A percentile compares a stretch with the other conserved stretches of the same genome.
Conservation (phyloP, 2,888 invertebrate genomes). For the Plagodis dolabraria region DNA sequence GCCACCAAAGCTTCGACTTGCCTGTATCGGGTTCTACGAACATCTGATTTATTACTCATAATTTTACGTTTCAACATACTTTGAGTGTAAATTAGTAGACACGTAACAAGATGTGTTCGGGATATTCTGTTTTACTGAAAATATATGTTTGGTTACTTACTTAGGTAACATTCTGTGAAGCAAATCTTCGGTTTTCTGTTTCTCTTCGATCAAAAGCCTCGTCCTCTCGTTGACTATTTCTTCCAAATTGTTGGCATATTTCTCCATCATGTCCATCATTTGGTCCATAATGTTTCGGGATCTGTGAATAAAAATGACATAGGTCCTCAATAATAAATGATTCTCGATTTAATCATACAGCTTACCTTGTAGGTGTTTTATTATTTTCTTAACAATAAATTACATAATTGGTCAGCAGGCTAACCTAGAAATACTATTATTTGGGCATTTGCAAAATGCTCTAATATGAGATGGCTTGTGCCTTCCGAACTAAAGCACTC, state of each 20-base stretch:
- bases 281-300: constrained; percentile 97
- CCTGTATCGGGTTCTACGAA: constrained; percentile 29
- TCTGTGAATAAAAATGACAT: constrained; percentile 66
- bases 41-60: not conserved
- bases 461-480: no score
- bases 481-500: no score
- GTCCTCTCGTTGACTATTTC: constrained; percentile 97
- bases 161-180: constrained; percentile 97
- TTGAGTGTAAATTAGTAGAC: constrained; percentile 8
- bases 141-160: constrained; percentile 74
- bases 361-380: no score
- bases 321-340: no score
- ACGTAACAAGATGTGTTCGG: constrained; percentile 3
- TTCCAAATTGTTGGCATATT: constrained; percentile 97
- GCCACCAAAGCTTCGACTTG: constrained; percentile 42
- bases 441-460: no score
- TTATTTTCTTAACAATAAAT: no score
- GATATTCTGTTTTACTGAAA: constrained; percentile 4
- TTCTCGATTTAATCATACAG: no score
- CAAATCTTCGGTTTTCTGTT: constrained; percentile 95
- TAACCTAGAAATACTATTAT: no score
- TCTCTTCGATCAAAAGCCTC: constrained; percentile 94
- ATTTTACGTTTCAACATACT: constrained; percentile 13
- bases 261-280: constrained; percentile 99
- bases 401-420: no score